Percentiles rank a stretch among this genome's conserved stretches.
These are phyloP conservation scores for Xerus inauris DNA, from an alignment of 2,113 vertebrate species.

Conservation along the genomic window DNA sequence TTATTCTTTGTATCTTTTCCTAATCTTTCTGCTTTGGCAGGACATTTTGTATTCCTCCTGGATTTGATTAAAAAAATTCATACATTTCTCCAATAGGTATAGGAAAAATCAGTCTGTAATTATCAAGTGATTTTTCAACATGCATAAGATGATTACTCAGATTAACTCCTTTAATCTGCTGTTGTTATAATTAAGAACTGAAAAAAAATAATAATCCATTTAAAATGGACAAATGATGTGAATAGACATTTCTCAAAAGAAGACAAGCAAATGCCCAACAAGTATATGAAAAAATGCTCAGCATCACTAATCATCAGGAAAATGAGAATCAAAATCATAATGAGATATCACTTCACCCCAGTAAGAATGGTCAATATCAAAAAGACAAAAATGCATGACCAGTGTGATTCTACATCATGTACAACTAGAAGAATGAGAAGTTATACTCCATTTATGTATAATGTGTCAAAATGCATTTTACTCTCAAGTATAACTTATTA, in stretches of 20 bases:
- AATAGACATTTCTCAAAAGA: background rate
- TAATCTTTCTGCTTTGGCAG: background rate
- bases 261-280: background rate
- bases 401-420: too few species aligned
- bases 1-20: background rate
- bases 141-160: background rate
- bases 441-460: too few species aligned
- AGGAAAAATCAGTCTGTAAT: constrained; percentile 15
- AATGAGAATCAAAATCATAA: background rate
- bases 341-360: background rate
- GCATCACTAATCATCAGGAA: background rate
- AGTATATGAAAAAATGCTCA: background rate
- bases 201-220: background rate
- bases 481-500: too few species aligned
- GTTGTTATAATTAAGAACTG: background rate
- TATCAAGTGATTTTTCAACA: constrained; percentile 41
- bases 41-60: background rate
- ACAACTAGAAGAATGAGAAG: too few species aligned
- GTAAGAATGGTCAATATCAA: background rate
- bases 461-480: too few species aligned
- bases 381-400: background rate
- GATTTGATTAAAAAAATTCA: constrained; percentile 27
- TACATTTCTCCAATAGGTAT: constrained; percentile 1
- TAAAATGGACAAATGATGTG: background rate
- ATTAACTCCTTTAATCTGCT: constrained; percentile 52